phyloP scores from a whole-genome alignment of 1,140 invertebrate species.

The Tribolium madens region DNA sequence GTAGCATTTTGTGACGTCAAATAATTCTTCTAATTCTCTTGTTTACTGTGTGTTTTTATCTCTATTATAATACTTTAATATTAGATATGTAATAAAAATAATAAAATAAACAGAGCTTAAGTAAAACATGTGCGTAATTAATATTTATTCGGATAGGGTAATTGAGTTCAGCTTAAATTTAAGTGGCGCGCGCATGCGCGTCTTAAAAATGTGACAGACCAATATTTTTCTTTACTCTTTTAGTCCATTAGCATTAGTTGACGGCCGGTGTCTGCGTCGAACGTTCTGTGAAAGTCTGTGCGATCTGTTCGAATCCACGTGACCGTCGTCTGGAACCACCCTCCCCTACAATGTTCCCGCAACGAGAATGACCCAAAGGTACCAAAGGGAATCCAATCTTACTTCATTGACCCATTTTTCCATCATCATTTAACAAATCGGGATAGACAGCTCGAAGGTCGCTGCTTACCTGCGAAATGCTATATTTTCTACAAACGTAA shows the following conservation, averaged over 20 bases:
- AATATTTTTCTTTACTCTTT: constrained; percentile 32
- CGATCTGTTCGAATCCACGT: constrained; percentile 20
- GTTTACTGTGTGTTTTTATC: constrained; percentile 14
- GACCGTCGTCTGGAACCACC: background rate
- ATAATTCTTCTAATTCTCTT: background rate
- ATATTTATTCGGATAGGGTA: constrained; percentile 21
- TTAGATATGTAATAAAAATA: constrained; percentile 28
- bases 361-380: constrained; percentile 3
- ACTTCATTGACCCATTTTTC: background rate
- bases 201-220: constrained; percentile 12
- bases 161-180: constrained; percentile 15
- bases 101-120: constrained; percentile 12
- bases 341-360: background rate
- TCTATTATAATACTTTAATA: constrained; percentile 12
- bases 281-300: constrained; percentile 28
- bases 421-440: background rate
- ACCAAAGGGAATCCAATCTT: background rate
- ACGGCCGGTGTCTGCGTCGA: constrained; percentile 19
- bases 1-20: background rate
- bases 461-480: constrained; percentile 31
- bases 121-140: constrained; percentile 27
- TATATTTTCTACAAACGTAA: constrained; percentile 14
- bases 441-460: constrained; percentile 6
- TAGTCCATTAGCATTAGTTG: constrained; percentile 36
- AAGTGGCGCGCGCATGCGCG: constrained; percentile 15